A percentile compares a stretch with the other conserved stretches of the same genome.
phyloP scores from a whole-genome alignment of 2,888 invertebrate genomes.

The Colletes collaris region DNA sequence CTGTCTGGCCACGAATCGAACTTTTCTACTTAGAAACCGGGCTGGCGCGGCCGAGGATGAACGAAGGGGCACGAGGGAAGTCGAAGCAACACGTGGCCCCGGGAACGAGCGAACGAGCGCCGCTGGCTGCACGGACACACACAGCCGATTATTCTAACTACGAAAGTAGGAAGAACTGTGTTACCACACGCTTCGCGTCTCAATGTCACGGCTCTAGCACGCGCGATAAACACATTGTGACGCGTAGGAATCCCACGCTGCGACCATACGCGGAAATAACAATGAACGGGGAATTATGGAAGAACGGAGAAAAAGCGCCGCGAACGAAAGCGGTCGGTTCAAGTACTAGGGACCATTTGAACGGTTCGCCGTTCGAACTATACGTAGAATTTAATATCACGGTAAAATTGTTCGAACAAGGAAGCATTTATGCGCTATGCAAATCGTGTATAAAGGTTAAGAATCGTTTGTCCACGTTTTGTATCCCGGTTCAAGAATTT shows the following conservation, averaged over 20 bases:
- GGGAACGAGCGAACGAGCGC: conserved; percentile 34
- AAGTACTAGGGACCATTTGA: too few species aligned
- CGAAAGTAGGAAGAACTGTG: conserved; percentile 43
- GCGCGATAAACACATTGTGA: conserved; percentile 13
- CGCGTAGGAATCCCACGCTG: neutral
- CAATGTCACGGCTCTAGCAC: conserved; percentile 61
- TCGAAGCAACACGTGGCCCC: conserved; percentile 70
- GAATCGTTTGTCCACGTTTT: too few species aligned
- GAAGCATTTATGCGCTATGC: too few species aligned
- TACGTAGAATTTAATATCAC: too few species aligned
- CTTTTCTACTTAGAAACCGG: conserved; percentile 62
- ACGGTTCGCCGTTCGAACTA: neutral
- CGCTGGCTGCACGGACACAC: neutral
- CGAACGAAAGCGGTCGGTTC: too few species aligned
- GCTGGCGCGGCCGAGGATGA: conserved; percentile 24
- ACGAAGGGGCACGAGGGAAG: conserved; percentile 48
- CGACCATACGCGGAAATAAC: neutral
- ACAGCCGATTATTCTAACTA: conserved; percentile 45
- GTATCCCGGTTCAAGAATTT: too few species aligned
- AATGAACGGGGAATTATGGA: neutral
- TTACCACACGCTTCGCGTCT: conserved; percentile 30
- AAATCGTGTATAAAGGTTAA: too few species aligned
- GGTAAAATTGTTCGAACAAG: too few species aligned
- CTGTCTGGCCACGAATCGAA: conserved; percentile 55
- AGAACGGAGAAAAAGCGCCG: neutral